Evolutionary conservation across 1,140 invertebrate genomes (phyloP).

Genomic region (Drosophila simulans): DNA sequence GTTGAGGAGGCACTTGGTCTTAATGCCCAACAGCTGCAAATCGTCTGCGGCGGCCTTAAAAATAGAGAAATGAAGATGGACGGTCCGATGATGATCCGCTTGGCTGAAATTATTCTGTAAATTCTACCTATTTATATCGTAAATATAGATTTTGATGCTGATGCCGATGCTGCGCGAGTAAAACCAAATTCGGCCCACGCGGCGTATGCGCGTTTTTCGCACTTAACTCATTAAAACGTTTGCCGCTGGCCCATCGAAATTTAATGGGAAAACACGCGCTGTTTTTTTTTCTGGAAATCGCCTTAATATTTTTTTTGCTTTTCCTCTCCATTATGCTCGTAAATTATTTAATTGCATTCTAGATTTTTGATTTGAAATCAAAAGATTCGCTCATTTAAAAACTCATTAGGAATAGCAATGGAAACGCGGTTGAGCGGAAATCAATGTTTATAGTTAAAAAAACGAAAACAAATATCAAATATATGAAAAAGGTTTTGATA

Average conservation of each 20-base stretch:
- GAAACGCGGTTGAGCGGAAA: conserved; percentile 35
- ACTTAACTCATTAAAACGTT: conserved; percentile 72
- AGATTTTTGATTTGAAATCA: conserved; percentile 47
- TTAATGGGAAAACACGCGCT: conserved; percentile 44
- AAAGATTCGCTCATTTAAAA: conserved; percentile 63
- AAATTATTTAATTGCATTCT: conserved; percentile 74
- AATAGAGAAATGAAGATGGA: conserved; percentile 47
- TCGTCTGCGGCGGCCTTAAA: conserved; percentile 25
- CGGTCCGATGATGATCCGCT: conserved; percentile 46
- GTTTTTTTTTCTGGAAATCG: conserved; percentile 19
- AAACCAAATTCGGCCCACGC: conserved; percentile 50
- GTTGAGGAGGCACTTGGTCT: conserved; percentile 7
- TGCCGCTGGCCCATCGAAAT: conserved; percentile 26
- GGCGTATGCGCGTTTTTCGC: conserved; percentile 76
- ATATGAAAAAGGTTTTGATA: conserved; percentile 6
- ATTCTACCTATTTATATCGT: conserved; percentile 58
- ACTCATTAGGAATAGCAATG: conserved; percentile 49
- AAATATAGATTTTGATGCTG: conserved; percentile 58
- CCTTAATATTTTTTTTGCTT: not conserved
- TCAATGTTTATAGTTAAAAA: conserved; percentile 4
- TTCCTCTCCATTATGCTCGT: conserved; percentile 16
- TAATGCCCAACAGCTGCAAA: conserved; percentile 30
- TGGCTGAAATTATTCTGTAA: conserved; percentile 44
- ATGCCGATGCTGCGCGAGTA: conserved; percentile 5
- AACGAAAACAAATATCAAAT: not conserved